A percentile compares a stretch with the other conserved stretches of the same genome.
Conservation (phyloP, 2,888 invertebrate genomes). For the Hypolimnas misippus region DNA sequence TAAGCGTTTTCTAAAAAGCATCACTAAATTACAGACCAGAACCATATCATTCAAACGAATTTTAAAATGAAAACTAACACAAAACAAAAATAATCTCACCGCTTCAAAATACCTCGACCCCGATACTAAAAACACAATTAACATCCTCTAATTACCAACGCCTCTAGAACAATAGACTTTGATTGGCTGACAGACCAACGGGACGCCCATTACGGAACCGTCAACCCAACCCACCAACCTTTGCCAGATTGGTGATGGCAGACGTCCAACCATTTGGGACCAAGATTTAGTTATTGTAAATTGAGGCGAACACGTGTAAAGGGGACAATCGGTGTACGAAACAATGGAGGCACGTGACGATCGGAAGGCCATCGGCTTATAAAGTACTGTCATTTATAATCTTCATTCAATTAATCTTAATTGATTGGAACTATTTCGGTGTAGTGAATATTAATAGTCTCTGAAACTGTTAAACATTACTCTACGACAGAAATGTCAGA, state of each 20-base stretch:
- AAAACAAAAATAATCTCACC: background rate
- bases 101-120: background rate
- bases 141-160: slow-evolving; percentile 29
- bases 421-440: slow-evolving; percentile 2
- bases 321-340: background rate
- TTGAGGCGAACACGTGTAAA: background rate
- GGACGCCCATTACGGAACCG: slow-evolving; percentile 45
- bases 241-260: slow-evolving; percentile 48
- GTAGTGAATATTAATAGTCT: slow-evolving; percentile 1
- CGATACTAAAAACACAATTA: background rate
- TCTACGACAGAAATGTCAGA: background rate
- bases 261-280: slow-evolving; percentile 45
- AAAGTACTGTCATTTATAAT: background rate
- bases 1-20: no score
- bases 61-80: background rate
- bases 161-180: slow-evolving; percentile 34
- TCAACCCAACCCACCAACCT: slow-evolving; percentile 53
- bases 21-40: background rate
- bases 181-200: slow-evolving; percentile 48
- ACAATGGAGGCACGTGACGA: slow-evolving; percentile 1
- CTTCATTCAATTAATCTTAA: slow-evolving; percentile 2
- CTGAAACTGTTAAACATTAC: background rate
- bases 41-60: background rate
- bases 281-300: slow-evolving; percentile 22
- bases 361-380: background rate